Conservation (phyloP, 2,888 invertebrate species). For the Diogma glabrata region DNA sequence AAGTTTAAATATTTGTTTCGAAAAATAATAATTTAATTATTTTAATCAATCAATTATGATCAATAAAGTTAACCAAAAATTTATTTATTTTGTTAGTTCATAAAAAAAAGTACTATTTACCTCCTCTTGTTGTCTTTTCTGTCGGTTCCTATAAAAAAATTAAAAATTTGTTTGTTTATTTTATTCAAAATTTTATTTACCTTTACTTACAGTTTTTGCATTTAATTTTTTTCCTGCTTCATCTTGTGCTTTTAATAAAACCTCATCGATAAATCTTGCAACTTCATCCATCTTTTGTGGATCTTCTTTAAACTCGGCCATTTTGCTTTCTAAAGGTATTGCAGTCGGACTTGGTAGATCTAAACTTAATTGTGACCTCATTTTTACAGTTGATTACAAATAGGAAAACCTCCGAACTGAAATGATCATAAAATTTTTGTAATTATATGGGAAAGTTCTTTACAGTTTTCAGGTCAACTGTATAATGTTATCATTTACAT, state of each 20-base stretch:
- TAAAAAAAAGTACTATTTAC: not conserved
- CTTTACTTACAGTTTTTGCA: not conserved
- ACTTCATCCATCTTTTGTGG: constrained; percentile 46
- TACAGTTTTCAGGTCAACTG: too few relatives aligned
- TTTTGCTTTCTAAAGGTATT: constrained; percentile 36
- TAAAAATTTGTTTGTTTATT: not conserved
- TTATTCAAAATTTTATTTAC: not conserved
- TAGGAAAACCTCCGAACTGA: too few relatives aligned
- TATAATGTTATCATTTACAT: too few relatives aligned
- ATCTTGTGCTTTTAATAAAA: constrained; percentile 47
- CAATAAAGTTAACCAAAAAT: too few relatives aligned
- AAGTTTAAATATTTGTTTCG: too few relatives aligned
- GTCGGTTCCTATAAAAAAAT: constrained; percentile 1
- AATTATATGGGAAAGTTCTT: too few relatives aligned
- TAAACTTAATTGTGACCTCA: constrained; percentile 10
- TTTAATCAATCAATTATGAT: too few relatives aligned
- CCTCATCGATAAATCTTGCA: constrained; percentile 47
- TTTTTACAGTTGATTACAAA: too few relatives aligned
- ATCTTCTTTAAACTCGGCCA: constrained; percentile 46
- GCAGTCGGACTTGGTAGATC: constrained; percentile 21
- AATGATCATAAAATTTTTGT: too few relatives aligned
- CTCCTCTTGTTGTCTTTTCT: not conserved
- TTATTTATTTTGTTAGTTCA: too few relatives aligned
- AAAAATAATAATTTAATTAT: too few relatives aligned
- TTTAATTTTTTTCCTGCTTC: constrained; percentile 45